phyloP scores from a whole-genome alignment of 2,888 invertebrate species.

The Sarcophaga variegata region DNA sequence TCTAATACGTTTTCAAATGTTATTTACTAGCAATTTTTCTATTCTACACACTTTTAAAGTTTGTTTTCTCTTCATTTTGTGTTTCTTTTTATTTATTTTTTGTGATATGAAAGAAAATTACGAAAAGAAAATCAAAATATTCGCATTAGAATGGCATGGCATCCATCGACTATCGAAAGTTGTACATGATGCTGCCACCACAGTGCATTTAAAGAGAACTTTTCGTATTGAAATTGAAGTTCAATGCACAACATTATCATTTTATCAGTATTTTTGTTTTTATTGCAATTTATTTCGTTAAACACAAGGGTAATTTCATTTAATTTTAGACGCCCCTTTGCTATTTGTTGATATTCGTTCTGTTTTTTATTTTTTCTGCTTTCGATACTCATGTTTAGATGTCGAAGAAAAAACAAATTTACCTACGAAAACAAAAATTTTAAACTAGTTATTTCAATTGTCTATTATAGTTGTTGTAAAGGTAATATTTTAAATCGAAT shows the following conservation, averaged over 20 bases:
- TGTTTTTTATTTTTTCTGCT: not conserved
- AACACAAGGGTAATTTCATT: constrained; percentile 74
- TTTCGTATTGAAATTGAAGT: constrained; percentile 75
- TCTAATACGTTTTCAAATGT: not conserved
- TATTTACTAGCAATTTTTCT: not conserved
- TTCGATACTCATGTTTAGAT: no score
- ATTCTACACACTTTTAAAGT: not conserved
- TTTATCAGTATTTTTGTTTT: constrained; percentile 48
- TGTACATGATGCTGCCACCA: not conserved
- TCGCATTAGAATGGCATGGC: not conserved
- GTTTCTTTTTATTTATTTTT: no score
- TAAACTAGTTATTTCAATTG: not conserved
- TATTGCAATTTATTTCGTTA: not conserved
- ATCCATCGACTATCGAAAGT: constrained; percentile 3
- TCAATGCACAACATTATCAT: constrained; percentile 81
- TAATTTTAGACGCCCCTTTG: constrained; percentile 76
- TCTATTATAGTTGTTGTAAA: not conserved
- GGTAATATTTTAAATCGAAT: not conserved
- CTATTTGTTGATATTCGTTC: not conserved
- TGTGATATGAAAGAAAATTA: not conserved
- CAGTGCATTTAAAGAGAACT: not conserved
- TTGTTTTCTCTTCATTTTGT: not conserved
- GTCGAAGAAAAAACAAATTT: no score
- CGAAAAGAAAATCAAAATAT: not conserved
- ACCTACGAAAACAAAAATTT: not conserved